Conservation (phyloP, 1,140 invertebrate species). For the Heliconius eleuchia region DNA sequence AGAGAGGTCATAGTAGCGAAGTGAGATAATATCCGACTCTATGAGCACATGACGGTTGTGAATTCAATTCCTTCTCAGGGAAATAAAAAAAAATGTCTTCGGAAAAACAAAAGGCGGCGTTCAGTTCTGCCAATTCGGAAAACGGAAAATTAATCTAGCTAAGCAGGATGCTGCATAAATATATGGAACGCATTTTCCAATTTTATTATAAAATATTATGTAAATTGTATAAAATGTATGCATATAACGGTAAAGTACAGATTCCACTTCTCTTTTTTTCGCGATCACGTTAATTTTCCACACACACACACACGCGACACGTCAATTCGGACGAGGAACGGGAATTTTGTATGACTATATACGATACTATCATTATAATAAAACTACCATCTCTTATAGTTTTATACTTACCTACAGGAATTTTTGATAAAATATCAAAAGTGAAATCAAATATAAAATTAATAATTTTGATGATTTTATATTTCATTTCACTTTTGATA, state of each 20-base stretch:
- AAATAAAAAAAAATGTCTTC: not conserved
- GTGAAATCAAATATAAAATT: too few relatives aligned
- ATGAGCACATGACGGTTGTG: too few relatives aligned
- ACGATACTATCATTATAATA: not conserved
- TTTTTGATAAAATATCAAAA: too few relatives aligned
- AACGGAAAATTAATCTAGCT: too few relatives aligned
- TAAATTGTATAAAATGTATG: not conserved
- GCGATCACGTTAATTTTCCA: constrained; percentile 5
- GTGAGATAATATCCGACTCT: too few relatives aligned
- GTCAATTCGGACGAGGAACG: constrained; percentile 4
- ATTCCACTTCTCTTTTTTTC: not conserved
- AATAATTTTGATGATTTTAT: too few relatives aligned
- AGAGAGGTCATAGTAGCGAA: too few relatives aligned
- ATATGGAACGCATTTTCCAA: too few relatives aligned
- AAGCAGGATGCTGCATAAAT: too few relatives aligned
- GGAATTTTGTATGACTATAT: constrained; percentile 8
- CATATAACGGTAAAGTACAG: not conserved
- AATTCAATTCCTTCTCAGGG: too few relatives aligned
- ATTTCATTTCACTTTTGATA: too few relatives aligned
- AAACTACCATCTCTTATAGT: not conserved
- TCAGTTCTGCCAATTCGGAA: too few relatives aligned
- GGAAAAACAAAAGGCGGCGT: not conserved
- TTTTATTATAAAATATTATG: not conserved
- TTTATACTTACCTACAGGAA: not conserved
- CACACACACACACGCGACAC: not conserved